Evolutionary conservation across 2,113 vertebrate genomes (phyloP), one percentile per base, ranked within the genome.

Genomic region (Sialia sialis): DNA sequence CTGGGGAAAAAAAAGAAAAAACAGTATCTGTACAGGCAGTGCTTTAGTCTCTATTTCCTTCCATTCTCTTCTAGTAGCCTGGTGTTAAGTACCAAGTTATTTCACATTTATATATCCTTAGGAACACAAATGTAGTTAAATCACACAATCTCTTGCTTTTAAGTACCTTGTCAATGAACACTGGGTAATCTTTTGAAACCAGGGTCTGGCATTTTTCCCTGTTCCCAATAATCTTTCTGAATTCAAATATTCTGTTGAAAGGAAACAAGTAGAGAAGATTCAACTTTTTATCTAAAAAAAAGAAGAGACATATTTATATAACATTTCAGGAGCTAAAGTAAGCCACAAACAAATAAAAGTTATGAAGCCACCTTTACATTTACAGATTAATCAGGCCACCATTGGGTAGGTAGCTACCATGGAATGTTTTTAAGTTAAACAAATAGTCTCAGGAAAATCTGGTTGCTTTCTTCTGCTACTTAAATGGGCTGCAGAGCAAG

Each of bases 141-240:
- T 1, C 79, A 17, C 6, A 72, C 74, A 25, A 64, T 49, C 18
- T 69, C 30, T 90, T 90, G 54, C 25, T 92, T 93, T 89, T 55
- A 49, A 91, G 26, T 98, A 99, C 99, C 99, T 99, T 99, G 94
- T 98, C 98, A 67, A 99, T 98, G 85, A 98, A 97, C 56, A 99
- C 98, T 8, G 99, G 99, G 91, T 99, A 99, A 95, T 99, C 99
- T 69, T 97, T 98, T 0, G 99, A 98, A 91, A 99, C 99, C 93
- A 99, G 94, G 63, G 98, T 96, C 96, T 98, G 98, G 97, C 99
- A 99, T 97, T 95, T 99, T 89, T 99, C 99, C 92, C 99, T 97
- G 97, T 99, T 98, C 87, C 98, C 99, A 95, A 99, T 99, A 80
- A 99, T 94, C 92, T 99, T 99, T 94, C 99, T 98, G 96, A 99